Conservation (phyloP, 2,113 vertebrate genomes). For the Ochotona curzoniae region DNA sequence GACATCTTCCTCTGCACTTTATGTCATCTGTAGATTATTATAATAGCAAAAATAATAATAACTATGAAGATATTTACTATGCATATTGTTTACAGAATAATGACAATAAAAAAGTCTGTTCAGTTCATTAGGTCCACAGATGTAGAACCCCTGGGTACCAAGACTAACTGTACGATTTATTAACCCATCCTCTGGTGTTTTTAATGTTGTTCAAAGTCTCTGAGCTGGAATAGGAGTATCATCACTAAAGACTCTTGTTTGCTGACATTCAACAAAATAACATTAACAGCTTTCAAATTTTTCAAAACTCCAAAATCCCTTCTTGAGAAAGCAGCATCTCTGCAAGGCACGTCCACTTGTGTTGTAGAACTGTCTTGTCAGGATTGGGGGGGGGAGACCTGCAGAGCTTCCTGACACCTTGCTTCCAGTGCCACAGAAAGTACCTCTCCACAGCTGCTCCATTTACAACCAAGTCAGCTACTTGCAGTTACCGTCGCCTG, state of each 20-base stretch:
- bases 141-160: no score
- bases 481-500: neutral
- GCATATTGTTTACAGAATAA: no score
- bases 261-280: neutral
- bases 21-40: no score
- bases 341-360: neutral
- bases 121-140: no score
- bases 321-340: neutral
- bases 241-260: neutral
- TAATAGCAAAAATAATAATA: no score
- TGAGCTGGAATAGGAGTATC: neutral
- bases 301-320: neutral
- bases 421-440: neutral
- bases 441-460: fast-evolving
- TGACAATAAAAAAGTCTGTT: no score
- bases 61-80: no score
- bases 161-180: no score
- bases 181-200: neutral
- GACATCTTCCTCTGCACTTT: no score
- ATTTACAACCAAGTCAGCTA: neutral
- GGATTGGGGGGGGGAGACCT: neutral
- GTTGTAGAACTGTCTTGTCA: neutral
- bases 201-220: neutral
- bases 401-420: neutral
- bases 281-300: neutral